Evolutionary conservation across 2,888 invertebrate genomes (phyloP).

Genomic region (Nectonema munidae): DNA sequence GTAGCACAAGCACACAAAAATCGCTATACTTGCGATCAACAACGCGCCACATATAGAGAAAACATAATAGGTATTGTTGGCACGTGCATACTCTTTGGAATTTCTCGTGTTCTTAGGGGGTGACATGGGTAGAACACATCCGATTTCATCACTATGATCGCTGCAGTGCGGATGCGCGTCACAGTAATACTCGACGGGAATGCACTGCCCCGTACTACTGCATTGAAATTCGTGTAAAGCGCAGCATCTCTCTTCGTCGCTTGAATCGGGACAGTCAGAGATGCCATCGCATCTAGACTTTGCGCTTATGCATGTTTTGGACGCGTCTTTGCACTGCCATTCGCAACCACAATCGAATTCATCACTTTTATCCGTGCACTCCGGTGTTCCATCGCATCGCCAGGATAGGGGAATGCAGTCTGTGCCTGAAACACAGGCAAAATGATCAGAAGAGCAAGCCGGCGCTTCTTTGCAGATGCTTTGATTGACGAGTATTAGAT

Average conservation of each 20-base stretch:
- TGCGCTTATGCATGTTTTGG: constrained; percentile 13
- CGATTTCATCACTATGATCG: no score
- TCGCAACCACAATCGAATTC: neutral
- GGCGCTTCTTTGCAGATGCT: neutral
- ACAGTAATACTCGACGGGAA: no score
- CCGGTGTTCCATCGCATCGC: constrained; percentile 7
- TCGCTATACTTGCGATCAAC: no score
- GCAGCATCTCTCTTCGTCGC: constrained; percentile 24
- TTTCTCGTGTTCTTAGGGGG: no score
- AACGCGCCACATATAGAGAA: no score
- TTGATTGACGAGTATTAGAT: neutral
- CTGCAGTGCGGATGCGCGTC: no score
- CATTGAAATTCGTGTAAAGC: no score
- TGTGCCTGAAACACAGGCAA: neutral
- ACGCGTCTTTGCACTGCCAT: neutral
- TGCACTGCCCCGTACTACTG: no score
- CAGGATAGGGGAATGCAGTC: constrained; percentile 6
- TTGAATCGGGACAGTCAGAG: constrained; percentile 23
- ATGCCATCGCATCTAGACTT: constrained; percentile 22
- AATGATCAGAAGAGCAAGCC: neutral
- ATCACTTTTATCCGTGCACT: neutral
- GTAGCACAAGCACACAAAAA: no score
- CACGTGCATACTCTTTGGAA: no score
- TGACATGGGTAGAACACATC: no score
- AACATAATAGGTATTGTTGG: no score